Evolutionary conservation across 2,888 invertebrate species (phyloP).

Genomic region (Sinhomidia bicolor): DNA sequence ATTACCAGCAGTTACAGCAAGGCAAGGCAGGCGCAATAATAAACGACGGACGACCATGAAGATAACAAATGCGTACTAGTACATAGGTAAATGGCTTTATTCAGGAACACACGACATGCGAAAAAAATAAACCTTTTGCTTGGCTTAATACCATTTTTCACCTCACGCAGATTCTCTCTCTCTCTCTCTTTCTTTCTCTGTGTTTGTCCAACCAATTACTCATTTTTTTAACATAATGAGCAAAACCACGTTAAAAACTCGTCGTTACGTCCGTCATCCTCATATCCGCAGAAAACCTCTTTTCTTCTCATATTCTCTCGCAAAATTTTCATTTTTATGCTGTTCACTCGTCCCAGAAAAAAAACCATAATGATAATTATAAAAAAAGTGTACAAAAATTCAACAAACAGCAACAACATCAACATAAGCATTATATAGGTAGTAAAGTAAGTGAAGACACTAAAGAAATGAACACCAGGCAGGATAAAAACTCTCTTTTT

Average conservation of each 20-base stretch:
- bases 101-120: constrained; percentile 23
- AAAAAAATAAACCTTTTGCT: no score
- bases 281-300: constrained; percentile 30
- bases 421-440: not conserved
- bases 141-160: not conserved
- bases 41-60: constrained; percentile 11
- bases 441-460: not conserved
- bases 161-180: constrained; percentile 63
- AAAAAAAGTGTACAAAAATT: not conserved
- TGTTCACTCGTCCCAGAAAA: constrained; percentile 43
- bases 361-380: constrained; percentile 35
- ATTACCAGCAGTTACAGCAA: no score
- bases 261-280: constrained; percentile 47
- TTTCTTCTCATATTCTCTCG: not conserved
- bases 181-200: no score
- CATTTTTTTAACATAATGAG: constrained; percentile 47
- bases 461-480: constrained; percentile 15
- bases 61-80: constrained; percentile 7
- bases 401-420: not conserved
- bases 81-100: not conserved
- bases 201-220: constrained; percentile 68
- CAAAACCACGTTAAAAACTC: constrained; percentile 52
- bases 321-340: constrained; percentile 27
- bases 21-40: constrained; percentile 25
- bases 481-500: no score